These are phyloP conservation scores for Pipistrellus nathusii DNA, from an alignment of 2,797 vertebrate genomes.

Conservation along the genomic window DNA sequence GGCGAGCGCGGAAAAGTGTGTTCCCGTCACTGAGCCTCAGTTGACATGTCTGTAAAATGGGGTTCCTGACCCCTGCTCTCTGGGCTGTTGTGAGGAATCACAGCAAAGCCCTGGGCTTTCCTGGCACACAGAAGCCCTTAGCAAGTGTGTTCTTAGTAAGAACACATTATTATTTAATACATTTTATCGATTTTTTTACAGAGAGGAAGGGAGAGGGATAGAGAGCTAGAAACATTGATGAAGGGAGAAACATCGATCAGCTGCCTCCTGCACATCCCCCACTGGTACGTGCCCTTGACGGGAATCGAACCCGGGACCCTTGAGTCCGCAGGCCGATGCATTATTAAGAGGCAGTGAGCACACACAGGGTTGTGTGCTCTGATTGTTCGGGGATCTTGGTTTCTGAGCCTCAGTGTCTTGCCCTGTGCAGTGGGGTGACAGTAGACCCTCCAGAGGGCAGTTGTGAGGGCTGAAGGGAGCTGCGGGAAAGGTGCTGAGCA, in stretches of 20 bases:
- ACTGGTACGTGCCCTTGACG: too few relatives aligned
- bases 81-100: neutral
- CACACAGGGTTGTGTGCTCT: fast-evolving
- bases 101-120: neutral
- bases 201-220: too few relatives aligned
- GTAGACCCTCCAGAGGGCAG: neutral
- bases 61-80: neutral
- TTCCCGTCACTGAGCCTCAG: neutral
- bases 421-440: neutral
- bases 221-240: too few relatives aligned
- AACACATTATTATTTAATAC: too few relatives aligned
- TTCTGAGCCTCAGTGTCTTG: neutral
- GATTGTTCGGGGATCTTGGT: neutral
- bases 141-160: neutral
- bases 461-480: neutral
- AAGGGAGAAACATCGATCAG: too few relatives aligned
- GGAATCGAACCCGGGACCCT: too few relatives aligned
- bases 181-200: too few relatives aligned
- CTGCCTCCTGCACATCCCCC: too few relatives aligned
- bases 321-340: too few relatives aligned
- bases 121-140: neutral
- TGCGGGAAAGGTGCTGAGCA: neutral
- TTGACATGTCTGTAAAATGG: constrained; percentile 1
- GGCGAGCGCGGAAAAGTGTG: neutral
- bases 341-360: neutral